Base-by-base conservation (phyloP, 2,888 invertebrate species). In the Holacanthella duospinosa region DNA sequence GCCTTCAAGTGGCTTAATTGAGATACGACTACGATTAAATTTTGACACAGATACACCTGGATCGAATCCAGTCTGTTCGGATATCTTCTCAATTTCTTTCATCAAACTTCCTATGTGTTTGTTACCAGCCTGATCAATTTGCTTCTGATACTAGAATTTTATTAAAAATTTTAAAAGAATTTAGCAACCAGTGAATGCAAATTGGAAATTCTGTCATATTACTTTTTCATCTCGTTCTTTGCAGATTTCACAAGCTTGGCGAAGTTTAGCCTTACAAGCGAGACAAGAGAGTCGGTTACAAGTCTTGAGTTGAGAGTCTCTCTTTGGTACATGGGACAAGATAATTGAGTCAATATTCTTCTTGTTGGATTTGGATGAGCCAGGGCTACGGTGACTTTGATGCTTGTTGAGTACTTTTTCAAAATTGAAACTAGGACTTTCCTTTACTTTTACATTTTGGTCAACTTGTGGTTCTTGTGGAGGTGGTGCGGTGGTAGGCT, bases 231-330 rank as follows among this genome's bases (percentile, higher is more conserved):
- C 66, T 19, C 64, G 53, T 29, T 59, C 44, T 21, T 64, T 53
- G 16, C 64, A 29, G 1, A 54, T 29, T n/a, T 55, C 60, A 55
- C 66, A 66, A 48, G 57, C 65, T 29, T 64, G 55, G 53, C 61
- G 57, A 60, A 62, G 29, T 55, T 68, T 66, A 4, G 62, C 66
- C 26, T 64, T 61, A 29, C 68, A 68, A 25, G 68, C 66, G 6
- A 36, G 27, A 57, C 68, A 68, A 27, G 64, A 63, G 24, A 66
- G 63, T 19, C 63, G 61, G 27, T 43, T 43, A 25, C 53, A 55
- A 1, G 61, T 54, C 24, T 56, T 61, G 27, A 26, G 16, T 26
- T 19, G 25, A 26, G 55, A 16, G 16, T 9, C 36, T 36, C 16
- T 36, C 12, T 19, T 27, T 6, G 55, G 36, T 9, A 36, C 36